These are phyloP conservation scores for Hyperoplus immaculatus DNA, from an alignment of 2,797 vertebrate genomes.

Conservation along the genomic window DNA sequence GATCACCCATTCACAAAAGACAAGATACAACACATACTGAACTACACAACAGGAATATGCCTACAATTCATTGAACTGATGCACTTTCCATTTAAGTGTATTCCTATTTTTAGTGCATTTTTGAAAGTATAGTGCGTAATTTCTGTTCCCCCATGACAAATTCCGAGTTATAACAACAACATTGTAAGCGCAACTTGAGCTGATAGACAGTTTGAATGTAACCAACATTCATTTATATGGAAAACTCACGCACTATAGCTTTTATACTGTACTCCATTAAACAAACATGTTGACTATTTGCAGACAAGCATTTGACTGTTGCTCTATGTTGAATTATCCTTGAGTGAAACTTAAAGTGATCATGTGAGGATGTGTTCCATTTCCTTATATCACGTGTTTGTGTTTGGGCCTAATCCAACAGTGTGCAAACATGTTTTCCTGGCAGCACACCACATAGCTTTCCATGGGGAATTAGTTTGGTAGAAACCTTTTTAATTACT, in stretches of 20 bases:
- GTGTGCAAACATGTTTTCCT: constrained; percentile 19
- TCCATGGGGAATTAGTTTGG: background rate
- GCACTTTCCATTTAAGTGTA: background rate
- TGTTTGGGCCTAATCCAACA: constrained; percentile 13
- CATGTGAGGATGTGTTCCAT: background rate
- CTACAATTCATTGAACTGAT: background rate
- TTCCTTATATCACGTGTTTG: background rate
- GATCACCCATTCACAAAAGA: background rate
- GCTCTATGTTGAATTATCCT: constrained; percentile 6
- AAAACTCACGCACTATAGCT: background rate
- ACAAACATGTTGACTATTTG: constrained; percentile 13
- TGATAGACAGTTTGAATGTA: no score
- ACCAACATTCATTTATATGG: no score
- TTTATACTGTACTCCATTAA: background rate
- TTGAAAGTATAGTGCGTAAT: no score
- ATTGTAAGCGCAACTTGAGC: no score
- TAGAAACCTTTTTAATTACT: background rate
- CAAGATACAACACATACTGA: background rate
- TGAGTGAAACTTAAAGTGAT: background rate
- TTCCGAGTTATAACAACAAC: no score
- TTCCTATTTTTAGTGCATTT: background rate
- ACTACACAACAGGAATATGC: no score
- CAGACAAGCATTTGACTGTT: background rate
- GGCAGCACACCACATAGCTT: background rate
- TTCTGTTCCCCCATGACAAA: no score